A percentile compares a stretch with the other conserved stretches of the same genome.
phyloP scores from a whole-genome alignment of 53 echinoderm and acorn worm genomes.

The Stichopus horrens region DNA sequence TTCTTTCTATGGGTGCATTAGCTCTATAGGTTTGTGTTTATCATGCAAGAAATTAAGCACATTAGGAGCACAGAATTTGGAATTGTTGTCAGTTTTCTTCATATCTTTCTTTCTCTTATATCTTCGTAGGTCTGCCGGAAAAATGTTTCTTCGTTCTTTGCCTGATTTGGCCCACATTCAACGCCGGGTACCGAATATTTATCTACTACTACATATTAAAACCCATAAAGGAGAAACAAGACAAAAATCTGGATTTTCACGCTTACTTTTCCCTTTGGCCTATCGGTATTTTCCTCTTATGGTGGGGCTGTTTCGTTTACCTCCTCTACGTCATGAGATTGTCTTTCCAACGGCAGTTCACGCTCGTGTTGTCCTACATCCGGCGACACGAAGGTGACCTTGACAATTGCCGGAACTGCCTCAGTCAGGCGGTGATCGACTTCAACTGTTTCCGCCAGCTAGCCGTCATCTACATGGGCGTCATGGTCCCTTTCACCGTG shows the following conservation, averaged over 20 bases:
- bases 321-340: constrained; percentile 26
- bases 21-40: no score
- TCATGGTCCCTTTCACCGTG: constrained; percentile 21
- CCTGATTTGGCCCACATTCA: constrained; percentile 12
- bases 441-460: constrained; percentile 29
- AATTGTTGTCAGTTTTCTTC: no score
- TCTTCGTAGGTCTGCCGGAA: constrained; percentile 18
- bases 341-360: constrained; percentile 37
- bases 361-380: constrained; percentile 8
- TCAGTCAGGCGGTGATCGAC: constrained; percentile 26
- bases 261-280: constrained; percentile 4
- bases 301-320: constrained; percentile 43
- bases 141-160: constrained; percentile 14
- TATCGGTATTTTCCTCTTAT: background rate
- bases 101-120: background rate
- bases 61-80: no score
- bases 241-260: background rate
- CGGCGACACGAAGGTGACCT: constrained; percentile 23
- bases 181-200: background rate
- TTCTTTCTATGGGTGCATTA: no score
- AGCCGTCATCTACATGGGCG: constrained; percentile 21
- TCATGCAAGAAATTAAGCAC: no score
- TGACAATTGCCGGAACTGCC: constrained; percentile 25
- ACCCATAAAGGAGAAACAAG: no score
- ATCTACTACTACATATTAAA: background rate